Conservation (phyloP, 2,888 invertebrate genomes). For the Brenthis hecate region DNA sequence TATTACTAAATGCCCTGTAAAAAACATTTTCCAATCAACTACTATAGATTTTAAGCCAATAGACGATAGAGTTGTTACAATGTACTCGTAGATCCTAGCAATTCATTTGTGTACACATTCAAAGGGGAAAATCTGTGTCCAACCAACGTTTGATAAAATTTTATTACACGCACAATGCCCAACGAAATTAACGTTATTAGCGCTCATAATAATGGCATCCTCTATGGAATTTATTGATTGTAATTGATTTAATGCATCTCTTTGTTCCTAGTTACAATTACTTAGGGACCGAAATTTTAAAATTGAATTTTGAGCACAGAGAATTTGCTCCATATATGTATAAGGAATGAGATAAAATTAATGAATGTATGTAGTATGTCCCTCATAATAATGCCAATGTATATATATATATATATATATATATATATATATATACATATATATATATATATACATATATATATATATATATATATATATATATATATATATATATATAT, state of each 20-base stretch:
- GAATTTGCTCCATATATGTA: not conserved
- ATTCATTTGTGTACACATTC: constrained; percentile 49
- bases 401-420: too few species aligned
- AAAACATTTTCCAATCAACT: not conserved
- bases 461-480: too few species aligned
- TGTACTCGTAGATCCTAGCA: constrained; percentile 17
- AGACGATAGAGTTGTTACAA: not conserved
- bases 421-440: too few species aligned
- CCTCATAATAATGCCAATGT: too few species aligned
- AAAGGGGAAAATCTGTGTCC: constrained; percentile 52
- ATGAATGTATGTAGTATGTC: too few species aligned
- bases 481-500: too few species aligned
- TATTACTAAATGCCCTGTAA: not conserved
- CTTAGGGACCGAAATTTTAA: constrained; percentile 43
- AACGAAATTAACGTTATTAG: constrained; percentile 70
- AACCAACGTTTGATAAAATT: constrained; percentile 66
- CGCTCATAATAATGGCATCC: constrained; percentile 60
- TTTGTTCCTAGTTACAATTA: constrained; percentile 56
- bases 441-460: too few species aligned
- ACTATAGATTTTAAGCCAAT: not conserved
- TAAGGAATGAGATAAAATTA: too few species aligned
- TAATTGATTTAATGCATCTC: constrained; percentile 74
- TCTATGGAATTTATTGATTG: constrained; percentile 59
- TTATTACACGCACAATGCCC: constrained; percentile 63
- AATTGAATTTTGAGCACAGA: constrained; percentile 24